phyloP scores from a whole-genome alignment of 2,113 vertebrate genomes.

The Gobiocypris rarus region DNA sequence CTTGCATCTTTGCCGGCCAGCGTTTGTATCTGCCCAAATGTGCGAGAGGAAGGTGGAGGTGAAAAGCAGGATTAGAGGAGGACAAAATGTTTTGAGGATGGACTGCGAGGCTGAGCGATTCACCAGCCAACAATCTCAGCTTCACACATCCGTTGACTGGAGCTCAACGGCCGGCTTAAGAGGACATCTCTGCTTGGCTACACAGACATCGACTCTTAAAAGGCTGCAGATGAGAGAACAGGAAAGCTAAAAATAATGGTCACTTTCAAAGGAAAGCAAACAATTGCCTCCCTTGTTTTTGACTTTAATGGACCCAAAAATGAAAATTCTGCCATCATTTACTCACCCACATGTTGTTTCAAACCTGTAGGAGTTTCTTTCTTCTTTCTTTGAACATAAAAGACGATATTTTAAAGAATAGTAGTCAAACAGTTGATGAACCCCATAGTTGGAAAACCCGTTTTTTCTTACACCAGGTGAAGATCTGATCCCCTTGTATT shows the following conservation, averaged over 20 bases:
- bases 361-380: too few relatives aligned
- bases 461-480: too few relatives aligned
- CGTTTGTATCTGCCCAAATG: background rate
- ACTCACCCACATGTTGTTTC: too few relatives aligned
- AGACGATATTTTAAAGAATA: too few relatives aligned
- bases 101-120: constrained; percentile 10
- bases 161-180: background rate
- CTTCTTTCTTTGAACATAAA: too few relatives aligned
- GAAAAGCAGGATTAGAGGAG: constrained; percentile 21
- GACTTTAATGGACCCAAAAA: too few relatives aligned
- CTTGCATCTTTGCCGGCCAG: background rate
- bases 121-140: constrained; percentile 19
- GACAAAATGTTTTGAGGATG: background rate
- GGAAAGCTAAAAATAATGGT: background rate
- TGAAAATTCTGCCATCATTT: too few relatives aligned
- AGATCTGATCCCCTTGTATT: too few relatives aligned
- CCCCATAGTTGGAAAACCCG: too few relatives aligned
- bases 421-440: too few relatives aligned
- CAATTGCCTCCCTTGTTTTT: background rate
- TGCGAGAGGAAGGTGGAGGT: constrained; percentile 1
- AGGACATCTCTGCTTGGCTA: background rate
- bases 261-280: constrained; percentile 3
- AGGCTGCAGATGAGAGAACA: background rate
- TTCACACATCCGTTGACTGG: background rate
- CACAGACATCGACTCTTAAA: constrained; percentile 15